phyloP scores from a whole-genome alignment of 2,113 vertebrate genomes.

The Corvus hawaiiensis region DNA sequence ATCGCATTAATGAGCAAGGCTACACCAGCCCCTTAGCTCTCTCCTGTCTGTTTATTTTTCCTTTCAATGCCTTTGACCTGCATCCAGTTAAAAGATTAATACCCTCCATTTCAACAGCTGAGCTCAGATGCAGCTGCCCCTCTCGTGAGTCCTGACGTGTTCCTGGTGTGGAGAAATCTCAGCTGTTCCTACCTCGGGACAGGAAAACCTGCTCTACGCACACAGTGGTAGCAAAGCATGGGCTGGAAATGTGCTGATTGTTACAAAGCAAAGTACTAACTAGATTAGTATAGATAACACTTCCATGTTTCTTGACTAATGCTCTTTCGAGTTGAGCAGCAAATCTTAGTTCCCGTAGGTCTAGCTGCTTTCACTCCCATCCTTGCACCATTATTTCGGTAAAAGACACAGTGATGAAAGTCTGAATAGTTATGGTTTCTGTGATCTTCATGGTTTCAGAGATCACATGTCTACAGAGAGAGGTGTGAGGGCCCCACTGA shows the following conservation, averaged over 20 bases:
- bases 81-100: background rate
- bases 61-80: background rate
- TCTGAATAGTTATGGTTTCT: background rate
- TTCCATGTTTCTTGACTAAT: background rate
- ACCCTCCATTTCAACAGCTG: background rate
- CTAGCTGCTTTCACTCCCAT: background rate
- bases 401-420: background rate
- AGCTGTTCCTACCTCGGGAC: background rate
- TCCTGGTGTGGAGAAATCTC: background rate
- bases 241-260: background rate
- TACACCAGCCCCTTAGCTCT: background rate
- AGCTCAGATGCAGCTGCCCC: background rate
- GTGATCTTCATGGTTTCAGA: background rate
- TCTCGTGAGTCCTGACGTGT: background rate
- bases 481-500: background rate
- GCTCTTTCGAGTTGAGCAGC: background rate
- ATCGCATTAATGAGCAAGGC: background rate
- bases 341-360: background rate
- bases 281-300: background rate
- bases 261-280: background rate
- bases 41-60: conserved; percentile 9
- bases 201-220: background rate
- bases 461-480: background rate
- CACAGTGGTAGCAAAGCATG: background rate
- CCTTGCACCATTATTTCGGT: background rate